These are phyloP conservation scores for Fregetta grallaria DNA, from an alignment of 2,113 vertebrate species.

Conservation along the genomic window DNA sequence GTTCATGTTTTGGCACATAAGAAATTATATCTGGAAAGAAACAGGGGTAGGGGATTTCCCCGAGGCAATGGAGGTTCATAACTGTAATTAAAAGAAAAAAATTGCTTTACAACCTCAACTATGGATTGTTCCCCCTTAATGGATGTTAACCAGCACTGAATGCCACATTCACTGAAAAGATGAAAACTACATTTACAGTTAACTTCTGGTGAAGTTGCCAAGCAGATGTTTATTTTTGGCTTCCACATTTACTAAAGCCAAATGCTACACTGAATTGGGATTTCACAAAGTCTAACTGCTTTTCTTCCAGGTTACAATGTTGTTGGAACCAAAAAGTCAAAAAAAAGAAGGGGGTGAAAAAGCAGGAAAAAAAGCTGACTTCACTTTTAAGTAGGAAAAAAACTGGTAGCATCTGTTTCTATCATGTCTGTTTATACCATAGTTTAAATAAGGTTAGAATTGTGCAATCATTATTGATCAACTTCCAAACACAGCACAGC, in stretches of 20 bases:
- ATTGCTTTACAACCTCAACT: slow-evolving; percentile 21
- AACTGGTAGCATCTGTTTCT: neutral
- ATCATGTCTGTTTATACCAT: slow-evolving; percentile 34
- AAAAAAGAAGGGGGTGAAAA: rapidly evolving
- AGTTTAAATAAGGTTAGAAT: slow-evolving; percentile 41
- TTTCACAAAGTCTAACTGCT: slow-evolving; percentile 32
- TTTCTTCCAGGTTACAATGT: slow-evolving; percentile 39
- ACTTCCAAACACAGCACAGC: slow-evolving; percentile 17
- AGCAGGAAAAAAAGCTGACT: neutral
- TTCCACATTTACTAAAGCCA: slow-evolving; percentile 53
- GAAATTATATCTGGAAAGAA: slow-evolving; percentile 43
- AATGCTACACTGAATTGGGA: slow-evolving; percentile 29
- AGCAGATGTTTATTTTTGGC: slow-evolving; percentile 65
- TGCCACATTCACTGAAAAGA: slow-evolving; percentile 6
- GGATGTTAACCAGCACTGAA: slow-evolving; percentile 22
- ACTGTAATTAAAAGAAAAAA: slow-evolving; percentile 36
- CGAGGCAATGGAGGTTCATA: neutral
- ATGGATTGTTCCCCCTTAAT: neutral
- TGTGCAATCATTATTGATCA: slow-evolving; percentile 24
- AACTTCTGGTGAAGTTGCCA: slow-evolving; percentile 22
- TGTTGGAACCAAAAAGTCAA: neutral
- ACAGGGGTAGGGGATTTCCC: neutral
- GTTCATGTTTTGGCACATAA: slow-evolving; percentile 11
- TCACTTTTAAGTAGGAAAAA: slow-evolving; percentile 15
- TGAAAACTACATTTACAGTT: slow-evolving; percentile 38